A percentile compares a stretch with the other conserved stretches of the same genome.
Evolutionary conservation across 2,113 vertebrate genomes (phyloP).

Genomic region (Antidorcas marsupialis): DNA sequence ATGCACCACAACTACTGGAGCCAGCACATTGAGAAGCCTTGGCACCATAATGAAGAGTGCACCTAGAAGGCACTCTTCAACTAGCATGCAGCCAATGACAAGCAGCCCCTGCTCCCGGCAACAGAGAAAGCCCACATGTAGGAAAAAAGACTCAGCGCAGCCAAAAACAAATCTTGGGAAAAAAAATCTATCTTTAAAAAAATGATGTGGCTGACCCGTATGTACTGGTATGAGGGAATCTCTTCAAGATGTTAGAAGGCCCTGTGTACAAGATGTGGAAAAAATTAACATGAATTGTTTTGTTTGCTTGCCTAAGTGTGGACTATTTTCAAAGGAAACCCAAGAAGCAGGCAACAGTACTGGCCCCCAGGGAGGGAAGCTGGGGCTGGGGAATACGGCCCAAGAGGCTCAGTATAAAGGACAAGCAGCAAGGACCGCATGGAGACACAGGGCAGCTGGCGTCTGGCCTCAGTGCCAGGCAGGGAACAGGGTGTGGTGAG

Average conservation of each 20-base stretch:
- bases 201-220: not conserved
- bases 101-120: not conserved
- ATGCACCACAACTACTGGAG: not conserved
- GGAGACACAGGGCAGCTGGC: not conserved
- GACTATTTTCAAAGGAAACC: not conserved
- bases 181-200: not conserved
- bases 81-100: not conserved
- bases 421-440: accelerated
- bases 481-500: not conserved
- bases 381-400: too few species aligned
- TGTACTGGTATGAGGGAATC: not conserved
- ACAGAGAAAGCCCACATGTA: not conserved
- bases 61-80: not conserved
- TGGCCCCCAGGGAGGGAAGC: not conserved
- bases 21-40: not conserved
- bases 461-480: accelerated
- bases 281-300: not conserved
- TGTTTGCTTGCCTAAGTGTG: not conserved
- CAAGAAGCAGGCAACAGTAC: not conserved
- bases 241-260: not conserved
- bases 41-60: not conserved
- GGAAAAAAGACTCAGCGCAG: not conserved
- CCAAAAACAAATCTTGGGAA: not conserved
- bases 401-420: not conserved
- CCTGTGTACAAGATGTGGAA: not conserved